Conservation (phyloP, 2,888 invertebrate species). For the Leptarthrus brevirostris region DNA sequence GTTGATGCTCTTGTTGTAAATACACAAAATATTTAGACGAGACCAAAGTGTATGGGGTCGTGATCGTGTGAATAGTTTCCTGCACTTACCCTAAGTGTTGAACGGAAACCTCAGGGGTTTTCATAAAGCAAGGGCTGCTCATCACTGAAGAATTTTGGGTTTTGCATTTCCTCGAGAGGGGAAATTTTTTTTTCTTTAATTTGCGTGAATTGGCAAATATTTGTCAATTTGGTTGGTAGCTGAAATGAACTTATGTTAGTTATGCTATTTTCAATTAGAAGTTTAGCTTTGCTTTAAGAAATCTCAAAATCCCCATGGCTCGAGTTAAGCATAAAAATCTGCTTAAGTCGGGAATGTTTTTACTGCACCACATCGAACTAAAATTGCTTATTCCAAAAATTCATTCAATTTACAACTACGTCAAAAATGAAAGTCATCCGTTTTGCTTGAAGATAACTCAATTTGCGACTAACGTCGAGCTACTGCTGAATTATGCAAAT, state of each 20-base stretch:
- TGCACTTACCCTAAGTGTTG: slow-evolving; percentile 20
- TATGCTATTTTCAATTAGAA: no score
- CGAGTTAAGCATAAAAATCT: no score
- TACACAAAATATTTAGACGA: slow-evolving; percentile 37
- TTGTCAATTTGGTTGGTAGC: no score
- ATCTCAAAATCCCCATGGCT: no score
- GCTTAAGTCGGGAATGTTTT: no score
- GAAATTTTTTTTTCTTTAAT: no score
- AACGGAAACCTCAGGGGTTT: not conserved
- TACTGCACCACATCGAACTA: no score
- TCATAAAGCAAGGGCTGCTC: not conserved
- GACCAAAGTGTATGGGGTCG: not conserved
- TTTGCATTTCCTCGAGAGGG: not conserved
- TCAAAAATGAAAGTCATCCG: slow-evolving; percentile 35
- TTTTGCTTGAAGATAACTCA: slow-evolving; percentile 34
- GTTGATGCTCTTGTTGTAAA: slow-evolving; percentile 33
- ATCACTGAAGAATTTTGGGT: not conserved
- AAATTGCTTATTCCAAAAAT: no score
- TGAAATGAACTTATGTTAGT: no score
- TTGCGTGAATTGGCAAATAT: no score
- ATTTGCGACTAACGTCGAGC: slow-evolving; percentile 28
- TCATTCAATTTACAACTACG: not conserved
- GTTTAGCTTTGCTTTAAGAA: no score
- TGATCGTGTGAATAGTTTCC: slow-evolving; percentile 31
- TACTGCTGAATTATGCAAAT: slow-evolving; percentile 47